Conservation (phyloP, 2,113 vertebrate genomes). For the Trogon melanurus region DNA sequence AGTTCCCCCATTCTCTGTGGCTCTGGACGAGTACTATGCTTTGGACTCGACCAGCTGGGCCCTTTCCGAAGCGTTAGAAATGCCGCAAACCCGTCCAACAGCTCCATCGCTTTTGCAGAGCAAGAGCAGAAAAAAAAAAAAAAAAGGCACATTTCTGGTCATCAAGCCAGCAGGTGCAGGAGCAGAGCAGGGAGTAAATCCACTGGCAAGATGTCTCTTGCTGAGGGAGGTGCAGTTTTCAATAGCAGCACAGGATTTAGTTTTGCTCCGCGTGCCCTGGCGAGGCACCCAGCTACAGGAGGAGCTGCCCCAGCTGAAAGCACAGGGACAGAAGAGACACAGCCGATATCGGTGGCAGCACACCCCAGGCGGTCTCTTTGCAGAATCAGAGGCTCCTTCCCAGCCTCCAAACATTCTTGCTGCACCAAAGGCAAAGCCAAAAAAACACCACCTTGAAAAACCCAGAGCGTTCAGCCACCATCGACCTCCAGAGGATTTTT, state of each 20-base stretch:
- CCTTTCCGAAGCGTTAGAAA: background rate
- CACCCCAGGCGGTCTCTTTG: rapidly evolving
- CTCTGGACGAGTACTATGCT: background rate
- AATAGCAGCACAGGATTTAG: background rate
- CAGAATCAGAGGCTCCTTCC: background rate
- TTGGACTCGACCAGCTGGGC: rapidly evolving
- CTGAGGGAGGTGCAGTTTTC: background rate
- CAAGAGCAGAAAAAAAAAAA: background rate
- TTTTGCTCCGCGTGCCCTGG: background rate
- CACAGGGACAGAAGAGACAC: background rate
- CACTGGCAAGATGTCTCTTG: background rate
- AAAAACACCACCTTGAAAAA: background rate
- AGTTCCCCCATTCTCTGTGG: background rate
- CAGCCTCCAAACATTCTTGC: background rate
- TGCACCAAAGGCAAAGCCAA: background rate
- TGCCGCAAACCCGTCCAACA: background rate
- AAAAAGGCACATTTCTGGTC: background rate
- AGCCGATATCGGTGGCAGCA: rapidly evolving
- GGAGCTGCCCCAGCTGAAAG: background rate
- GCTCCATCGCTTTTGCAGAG: background rate
- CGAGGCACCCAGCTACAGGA: background rate
- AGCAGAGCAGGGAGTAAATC: background rate
- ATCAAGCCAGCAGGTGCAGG: background rate
- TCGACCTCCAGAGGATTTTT: background rate
- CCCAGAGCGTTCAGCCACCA: background rate